Base-by-base conservation (phyloP, 1,140 invertebrate species). In the Megalonaias nervosa region DNA sequence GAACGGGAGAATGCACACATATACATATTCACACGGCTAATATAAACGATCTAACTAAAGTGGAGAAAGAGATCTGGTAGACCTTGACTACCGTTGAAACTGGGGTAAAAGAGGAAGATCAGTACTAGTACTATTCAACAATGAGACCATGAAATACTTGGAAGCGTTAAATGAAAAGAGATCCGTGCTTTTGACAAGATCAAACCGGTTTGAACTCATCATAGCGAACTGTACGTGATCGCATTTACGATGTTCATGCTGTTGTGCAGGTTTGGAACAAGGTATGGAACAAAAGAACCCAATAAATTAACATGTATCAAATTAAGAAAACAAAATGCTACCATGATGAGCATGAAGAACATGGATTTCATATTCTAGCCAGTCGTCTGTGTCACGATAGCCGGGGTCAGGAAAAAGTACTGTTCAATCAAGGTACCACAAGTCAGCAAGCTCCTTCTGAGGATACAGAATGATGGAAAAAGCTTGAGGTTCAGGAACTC, bases 231-330 rank as follows among this genome's bases (percentile, higher is more conserved):
- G 65, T 17, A 68, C n/a, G n/a, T n/a, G n/a, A n/a, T n/a, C n/a
- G n/a, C n/a, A n/a, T n/a, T n/a, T n/a, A n/a, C n/a, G n/a, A n/a
- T 31, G 72, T 68, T 16, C n/a, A n/a, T n/a, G n/a, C n/a, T n/a
- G n/a, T n/a, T n/a, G n/a, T n/a, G n/a, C n/a, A n/a, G n/a, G n/a
- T 73, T 71, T 68, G 67, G 71, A 1, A 21, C 12, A 13, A 23
- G 38, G 14, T 77, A 71, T 64, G 68, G 71, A 1, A 68, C 79
- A 23, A 70, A 81, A 55, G 5, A 67, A 1, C 81, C 79, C 38
- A 58, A 81, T 48, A 56, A 72, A 1, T 19, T 83, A n/a, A 75
- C 62, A 88, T 82, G 88, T 89, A 85, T 89, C 86, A 84, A 87
- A 88, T 48, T 84, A 1, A 61, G 79, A 68, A 84, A 82, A 48